Conservation (phyloP, 2,113 vertebrate species). For the Daubentonia madagascariensis region DNA sequence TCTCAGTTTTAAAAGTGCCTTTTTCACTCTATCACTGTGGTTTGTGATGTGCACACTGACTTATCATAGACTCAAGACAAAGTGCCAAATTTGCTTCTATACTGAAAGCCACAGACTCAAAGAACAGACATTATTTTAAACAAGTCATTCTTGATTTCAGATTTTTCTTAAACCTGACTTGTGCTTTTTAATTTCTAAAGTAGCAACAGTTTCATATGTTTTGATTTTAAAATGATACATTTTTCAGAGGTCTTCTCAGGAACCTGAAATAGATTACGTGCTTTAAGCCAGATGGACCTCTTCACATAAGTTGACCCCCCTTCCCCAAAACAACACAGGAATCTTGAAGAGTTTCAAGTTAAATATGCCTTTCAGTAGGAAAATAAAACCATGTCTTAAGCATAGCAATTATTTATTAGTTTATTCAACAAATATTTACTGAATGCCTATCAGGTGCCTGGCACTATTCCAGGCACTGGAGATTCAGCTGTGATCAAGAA, state of each 20-base stretch:
- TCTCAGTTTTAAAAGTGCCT: neutral
- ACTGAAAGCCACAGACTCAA: neutral
- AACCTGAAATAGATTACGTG: neutral
- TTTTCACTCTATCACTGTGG: neutral
- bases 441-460: neutral
- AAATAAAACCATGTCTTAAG: neutral
- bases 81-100: neutral
- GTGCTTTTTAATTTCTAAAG: neutral
- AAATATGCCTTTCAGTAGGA: neutral
- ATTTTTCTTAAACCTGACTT: neutral
- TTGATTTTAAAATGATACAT: neutral
- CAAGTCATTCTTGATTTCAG: neutral
- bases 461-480: neutral
- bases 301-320: neutral
- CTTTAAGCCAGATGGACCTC: neutral
- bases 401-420: neutral
- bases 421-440: neutral
- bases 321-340: neutral
- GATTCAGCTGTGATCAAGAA: neutral
- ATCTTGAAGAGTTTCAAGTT: neutral
- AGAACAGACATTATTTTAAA: neutral
- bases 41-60: neutral
- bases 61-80: neutral
- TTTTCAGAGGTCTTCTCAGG: neutral
- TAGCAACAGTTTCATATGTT: neutral